Evolutionary conservation across 2,888 invertebrate genomes (phyloP).

Genomic region (Clitarchus hookeri): DNA sequence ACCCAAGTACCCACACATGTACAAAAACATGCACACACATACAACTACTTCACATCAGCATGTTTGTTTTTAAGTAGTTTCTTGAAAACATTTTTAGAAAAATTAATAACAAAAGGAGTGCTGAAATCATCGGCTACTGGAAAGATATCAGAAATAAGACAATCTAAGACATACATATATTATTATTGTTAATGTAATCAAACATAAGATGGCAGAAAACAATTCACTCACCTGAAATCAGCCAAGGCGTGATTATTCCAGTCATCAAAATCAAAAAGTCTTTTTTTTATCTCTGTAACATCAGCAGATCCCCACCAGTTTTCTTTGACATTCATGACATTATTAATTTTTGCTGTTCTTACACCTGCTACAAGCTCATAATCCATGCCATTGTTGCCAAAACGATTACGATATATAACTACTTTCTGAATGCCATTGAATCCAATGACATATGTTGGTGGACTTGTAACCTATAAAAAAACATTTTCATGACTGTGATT

Average conservation of each 20-base stretch:
- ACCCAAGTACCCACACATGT: no score
- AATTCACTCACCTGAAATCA: slow-evolving; percentile 59
- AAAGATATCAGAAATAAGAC: no score
- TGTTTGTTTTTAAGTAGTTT: no score
- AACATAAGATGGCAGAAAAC: not conserved
- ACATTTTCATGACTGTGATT: not conserved
- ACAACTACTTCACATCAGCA: no score
- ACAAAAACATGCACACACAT: no score
- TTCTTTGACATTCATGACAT: slow-evolving; percentile 82
- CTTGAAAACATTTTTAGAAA: no score
- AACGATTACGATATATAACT: slow-evolving; percentile 84
- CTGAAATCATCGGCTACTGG: no score
- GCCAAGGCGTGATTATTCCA: slow-evolving; percentile 99
- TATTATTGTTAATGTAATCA: not conserved
- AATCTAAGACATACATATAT: no score
- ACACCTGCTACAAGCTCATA: slow-evolving; percentile 91
- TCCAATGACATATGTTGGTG: slow-evolving; percentile 83
- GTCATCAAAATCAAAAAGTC: slow-evolving; percentile 97
- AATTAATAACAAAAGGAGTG: no score
- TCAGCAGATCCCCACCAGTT: slow-evolving; percentile 96
- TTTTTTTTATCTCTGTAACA: slow-evolving; percentile 72
- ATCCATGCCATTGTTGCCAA: slow-evolving; percentile 79
- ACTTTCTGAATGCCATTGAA: slow-evolving; percentile 95
- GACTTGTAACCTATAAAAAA: slow-evolving; percentile 44
- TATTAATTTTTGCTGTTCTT: slow-evolving; percentile 82